Conservation (phyloP, 2,888 invertebrate species). For the Aquatica leii region DNA sequence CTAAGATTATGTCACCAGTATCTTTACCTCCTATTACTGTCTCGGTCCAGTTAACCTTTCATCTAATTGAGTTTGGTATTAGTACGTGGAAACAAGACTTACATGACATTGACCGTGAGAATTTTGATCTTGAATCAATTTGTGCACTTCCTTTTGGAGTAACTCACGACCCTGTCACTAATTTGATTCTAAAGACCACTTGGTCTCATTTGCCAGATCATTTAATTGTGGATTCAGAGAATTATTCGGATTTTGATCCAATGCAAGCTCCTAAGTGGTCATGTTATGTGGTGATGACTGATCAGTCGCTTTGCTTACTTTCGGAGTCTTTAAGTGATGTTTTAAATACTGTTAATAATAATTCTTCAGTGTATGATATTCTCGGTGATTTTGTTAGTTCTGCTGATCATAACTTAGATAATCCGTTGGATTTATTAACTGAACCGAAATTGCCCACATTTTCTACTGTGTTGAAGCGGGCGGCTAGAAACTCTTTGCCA, state of each 20-base stretch:
- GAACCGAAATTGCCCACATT: slow-evolving; percentile 78
- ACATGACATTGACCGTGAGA: slow-evolving; percentile 65
- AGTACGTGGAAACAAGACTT: slow-evolving; percentile 71
- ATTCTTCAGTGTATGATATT: slow-evolving; percentile 62
- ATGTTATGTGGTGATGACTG: slow-evolving; percentile 70
- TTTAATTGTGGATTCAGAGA: slow-evolving; percentile 86
- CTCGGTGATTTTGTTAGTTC: slow-evolving; percentile 63
- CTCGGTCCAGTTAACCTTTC: slow-evolving; percentile 79
- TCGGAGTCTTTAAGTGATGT: slow-evolving; percentile 79
- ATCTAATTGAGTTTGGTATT: slow-evolving; percentile 61
- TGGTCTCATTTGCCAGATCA: slow-evolving; percentile 90
- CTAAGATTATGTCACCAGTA: slow-evolving; percentile 77
- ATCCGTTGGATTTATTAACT: slow-evolving; percentile 76
- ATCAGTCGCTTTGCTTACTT: slow-evolving; percentile 78
- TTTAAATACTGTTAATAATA: slow-evolving; percentile 69
- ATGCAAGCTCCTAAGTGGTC: slow-evolving; percentile 83
- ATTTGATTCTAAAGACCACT: slow-evolving; percentile 78
- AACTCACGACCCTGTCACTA: slow-evolving; percentile 80
- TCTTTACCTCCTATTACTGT: slow-evolving; percentile 72
- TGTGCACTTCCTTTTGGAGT: slow-evolving; percentile 84
- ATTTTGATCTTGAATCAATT: slow-evolving; percentile 63
- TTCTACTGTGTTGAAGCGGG: slow-evolving; percentile 65
- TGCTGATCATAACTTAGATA: slow-evolving; percentile 57
- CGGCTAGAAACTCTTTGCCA: slow-evolving; percentile 61
- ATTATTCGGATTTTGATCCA: slow-evolving; percentile 89